Percentiles rank a stretch among this genome's conserved stretches.
Conservation (phyloP, 2,113 vertebrate species). For the Brachirus orientalis region DNA sequence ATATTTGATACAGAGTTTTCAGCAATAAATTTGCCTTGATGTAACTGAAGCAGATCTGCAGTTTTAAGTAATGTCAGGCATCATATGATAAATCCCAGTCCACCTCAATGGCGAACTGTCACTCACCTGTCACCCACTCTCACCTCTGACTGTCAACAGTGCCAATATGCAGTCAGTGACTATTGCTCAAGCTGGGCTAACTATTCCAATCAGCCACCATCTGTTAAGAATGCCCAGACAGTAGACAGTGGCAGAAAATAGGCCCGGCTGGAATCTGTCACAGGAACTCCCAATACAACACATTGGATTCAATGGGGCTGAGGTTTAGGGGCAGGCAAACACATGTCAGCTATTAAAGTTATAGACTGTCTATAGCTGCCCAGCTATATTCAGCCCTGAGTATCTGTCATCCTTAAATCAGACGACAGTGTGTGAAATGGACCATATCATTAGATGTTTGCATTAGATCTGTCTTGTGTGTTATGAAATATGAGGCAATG, state of each 20-base stretch:
- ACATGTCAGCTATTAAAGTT: constrained; percentile 70
- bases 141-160: constrained; percentile 40
- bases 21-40: constrained; percentile 2
- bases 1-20: background rate
- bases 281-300: constrained; percentile 61
- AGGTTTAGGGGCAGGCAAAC: constrained; percentile 41
- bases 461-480: constrained; percentile 20
- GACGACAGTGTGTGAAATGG: constrained; percentile 33
- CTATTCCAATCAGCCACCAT: constrained; percentile 41
- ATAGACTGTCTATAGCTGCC: constrained; percentile 47
- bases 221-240: constrained; percentile 66
- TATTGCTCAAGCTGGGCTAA: constrained; percentile 42
- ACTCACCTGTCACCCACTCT: constrained; percentile 60
- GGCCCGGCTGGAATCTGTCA: constrained; percentile 72
- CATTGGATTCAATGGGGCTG: constrained; percentile 60
- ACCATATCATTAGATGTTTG: constrained; percentile 45
- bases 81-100: constrained; percentile 34
- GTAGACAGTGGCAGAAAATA: constrained; percentile 77
- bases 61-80: constrained; percentile 27
- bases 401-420: constrained; percentile 47
- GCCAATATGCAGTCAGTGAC: constrained; percentile 39
- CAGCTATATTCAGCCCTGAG: constrained; percentile 20
- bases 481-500: constrained; percentile 19
- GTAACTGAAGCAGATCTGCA: constrained; percentile 17
- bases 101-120: constrained; percentile 37